phyloP scores from a whole-genome alignment of 2,797 vertebrate species.

The Agapornis canus region DNA sequence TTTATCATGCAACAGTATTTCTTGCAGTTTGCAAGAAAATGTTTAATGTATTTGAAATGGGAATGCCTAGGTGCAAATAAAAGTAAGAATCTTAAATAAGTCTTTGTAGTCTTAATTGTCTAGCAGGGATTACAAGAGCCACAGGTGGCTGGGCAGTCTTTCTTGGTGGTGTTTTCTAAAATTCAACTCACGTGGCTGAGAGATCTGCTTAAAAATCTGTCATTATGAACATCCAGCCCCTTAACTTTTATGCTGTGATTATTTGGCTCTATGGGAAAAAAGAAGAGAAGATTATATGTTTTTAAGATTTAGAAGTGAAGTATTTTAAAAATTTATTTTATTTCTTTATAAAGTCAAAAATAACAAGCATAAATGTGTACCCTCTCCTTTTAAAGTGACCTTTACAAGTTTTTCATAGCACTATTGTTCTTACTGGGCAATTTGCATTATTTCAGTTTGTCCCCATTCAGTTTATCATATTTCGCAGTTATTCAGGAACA shows the following conservation, averaged over 20 bases:
- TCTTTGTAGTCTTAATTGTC: neutral
- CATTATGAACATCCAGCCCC: neutral
- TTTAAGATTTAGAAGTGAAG: neutral
- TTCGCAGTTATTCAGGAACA: neutral
- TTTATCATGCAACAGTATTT: neutral
- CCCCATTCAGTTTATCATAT: neutral
- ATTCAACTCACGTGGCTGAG: neutral
- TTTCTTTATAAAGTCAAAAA: neutral
- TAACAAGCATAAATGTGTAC: neutral
- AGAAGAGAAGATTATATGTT: neutral
- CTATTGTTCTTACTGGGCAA: neutral
- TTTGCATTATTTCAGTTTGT: neutral
- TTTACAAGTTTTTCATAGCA: neutral
- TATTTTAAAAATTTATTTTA: neutral
- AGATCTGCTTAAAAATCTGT: neutral
- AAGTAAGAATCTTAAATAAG: neutral
- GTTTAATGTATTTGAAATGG: neutral
- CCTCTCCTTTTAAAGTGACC: neutral
- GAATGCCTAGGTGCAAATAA: neutral
- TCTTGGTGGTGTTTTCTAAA: neutral
- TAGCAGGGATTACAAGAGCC: neutral
- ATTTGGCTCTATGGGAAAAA: neutral
- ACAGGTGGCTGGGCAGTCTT: neutral
- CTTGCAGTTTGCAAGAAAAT: fast-evolving
- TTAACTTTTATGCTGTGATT: neutral